Conservation (phyloP, 2,113 vertebrate genomes). For the Speoplatyrhinus poulsoni region DNA sequence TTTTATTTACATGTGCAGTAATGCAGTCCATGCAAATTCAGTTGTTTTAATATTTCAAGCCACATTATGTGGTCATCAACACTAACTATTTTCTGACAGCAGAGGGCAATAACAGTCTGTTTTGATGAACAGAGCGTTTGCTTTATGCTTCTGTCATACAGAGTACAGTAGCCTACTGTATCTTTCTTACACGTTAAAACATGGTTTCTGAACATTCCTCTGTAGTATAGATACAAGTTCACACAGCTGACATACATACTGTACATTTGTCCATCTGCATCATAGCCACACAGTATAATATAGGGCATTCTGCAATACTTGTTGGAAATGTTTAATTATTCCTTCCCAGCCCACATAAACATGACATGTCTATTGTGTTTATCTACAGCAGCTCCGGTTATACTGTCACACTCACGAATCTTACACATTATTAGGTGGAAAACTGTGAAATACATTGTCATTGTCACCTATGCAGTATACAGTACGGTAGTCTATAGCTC, state of each 20-base stretch:
- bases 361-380: too few species aligned
- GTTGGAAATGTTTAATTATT: too few species aligned
- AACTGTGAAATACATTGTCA: slow-evolving; percentile 9
- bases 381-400: too few species aligned
- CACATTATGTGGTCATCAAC: slow-evolving; percentile 9
- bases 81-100: slow-evolving; percentile 31
- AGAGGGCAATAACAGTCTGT: slow-evolving; percentile 51
- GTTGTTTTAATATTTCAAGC: slow-evolving; percentile 8
- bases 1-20: neutral
- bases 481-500: too few species aligned
- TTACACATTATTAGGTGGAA: too few species aligned
- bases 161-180: neutral
- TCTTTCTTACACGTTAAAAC: neutral
- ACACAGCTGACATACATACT: too few species aligned
- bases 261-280: too few species aligned
- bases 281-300: too few species aligned
- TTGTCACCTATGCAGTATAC: neutral
- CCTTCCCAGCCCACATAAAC: too few species aligned
- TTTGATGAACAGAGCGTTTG: neutral
- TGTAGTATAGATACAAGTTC: neutral
- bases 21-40: neutral
- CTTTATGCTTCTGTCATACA: neutral
- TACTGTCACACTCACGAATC: too few species aligned
- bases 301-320: too few species aligned
- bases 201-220: neutral